These are phyloP conservation scores for Litocranius walleri DNA, from an alignment of 2,113 vertebrate species.

Conservation along the genomic window DNA sequence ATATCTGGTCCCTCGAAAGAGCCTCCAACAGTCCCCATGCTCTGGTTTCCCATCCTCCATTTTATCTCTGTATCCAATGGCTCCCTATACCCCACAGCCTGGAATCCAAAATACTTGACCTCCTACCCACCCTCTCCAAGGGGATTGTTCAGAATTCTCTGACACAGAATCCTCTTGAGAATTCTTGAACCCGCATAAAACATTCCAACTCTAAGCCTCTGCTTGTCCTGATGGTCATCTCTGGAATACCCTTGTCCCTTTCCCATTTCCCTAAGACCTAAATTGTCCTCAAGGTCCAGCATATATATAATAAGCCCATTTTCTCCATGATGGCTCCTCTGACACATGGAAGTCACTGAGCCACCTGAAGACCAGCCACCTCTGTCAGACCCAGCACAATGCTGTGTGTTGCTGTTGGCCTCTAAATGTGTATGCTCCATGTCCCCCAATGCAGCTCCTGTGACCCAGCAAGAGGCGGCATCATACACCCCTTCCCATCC, in stretches of 20 bases:
- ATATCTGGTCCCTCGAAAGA: neutral
- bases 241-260: neutral
- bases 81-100: neutral
- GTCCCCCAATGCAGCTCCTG: neutral
- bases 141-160: neutral
- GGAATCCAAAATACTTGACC: neutral
- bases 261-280: neutral
- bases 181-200: neutral
- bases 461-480: neutral
- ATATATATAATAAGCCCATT: neutral
- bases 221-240: neutral
- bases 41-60: neutral
- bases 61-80: neutral
- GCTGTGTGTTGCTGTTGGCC: neutral
- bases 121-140: neutral
- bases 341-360: neutral
- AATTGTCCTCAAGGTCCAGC: neutral
- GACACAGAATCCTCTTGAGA: neutral
- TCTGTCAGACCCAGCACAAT: neutral
- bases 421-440: neutral
- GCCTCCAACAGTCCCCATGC: neutral
- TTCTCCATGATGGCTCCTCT: neutral
- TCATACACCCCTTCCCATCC: neutral
- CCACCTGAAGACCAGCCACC: neutral
- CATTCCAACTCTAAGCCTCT: neutral